Evolutionary conservation across 2,113 vertebrate species (phyloP).

Genomic region (Corythaixoides concolor): DNA sequence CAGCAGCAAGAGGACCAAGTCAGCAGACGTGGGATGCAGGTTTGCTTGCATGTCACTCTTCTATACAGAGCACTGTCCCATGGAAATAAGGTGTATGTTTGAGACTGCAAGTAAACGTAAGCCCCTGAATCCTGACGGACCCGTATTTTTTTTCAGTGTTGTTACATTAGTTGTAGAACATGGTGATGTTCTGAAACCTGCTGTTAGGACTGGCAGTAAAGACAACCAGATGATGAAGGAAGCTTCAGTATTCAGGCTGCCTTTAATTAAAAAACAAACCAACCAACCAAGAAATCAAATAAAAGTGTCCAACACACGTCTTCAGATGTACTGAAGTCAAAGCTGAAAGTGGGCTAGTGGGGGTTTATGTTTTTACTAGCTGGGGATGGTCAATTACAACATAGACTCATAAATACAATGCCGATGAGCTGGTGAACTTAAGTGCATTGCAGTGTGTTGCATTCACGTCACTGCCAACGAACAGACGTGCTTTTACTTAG

Average conservation of each 20-base stretch:
- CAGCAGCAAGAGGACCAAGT: conserved; percentile 56
- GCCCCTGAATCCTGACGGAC: background rate
- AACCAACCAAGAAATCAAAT: background rate
- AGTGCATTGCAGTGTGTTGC: background rate
- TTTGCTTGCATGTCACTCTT: conserved; percentile 10
- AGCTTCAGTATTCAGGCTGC: background rate
- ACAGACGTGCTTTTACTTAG: background rate
- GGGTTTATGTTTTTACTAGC: background rate
- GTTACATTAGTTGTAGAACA: background rate
- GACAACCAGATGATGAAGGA: background rate
- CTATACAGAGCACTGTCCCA: background rate
- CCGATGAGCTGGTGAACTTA: background rate
- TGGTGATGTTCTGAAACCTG: background rate
- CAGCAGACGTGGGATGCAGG: conserved; percentile 64
- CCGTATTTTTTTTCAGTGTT: background rate
- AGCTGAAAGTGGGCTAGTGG: background rate
- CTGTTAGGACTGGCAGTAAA: background rate
- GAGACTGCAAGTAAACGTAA: background rate
- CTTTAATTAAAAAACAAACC: background rate
- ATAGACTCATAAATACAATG: background rate
- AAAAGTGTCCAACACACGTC: background rate
- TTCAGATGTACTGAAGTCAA: background rate
- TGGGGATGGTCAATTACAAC: background rate
- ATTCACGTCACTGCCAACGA: background rate
- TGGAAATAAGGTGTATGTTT: background rate